These are phyloP conservation scores for Tipula vernalis DNA, from an alignment of 2,888 invertebrate genomes.

Conservation along the genomic window DNA sequence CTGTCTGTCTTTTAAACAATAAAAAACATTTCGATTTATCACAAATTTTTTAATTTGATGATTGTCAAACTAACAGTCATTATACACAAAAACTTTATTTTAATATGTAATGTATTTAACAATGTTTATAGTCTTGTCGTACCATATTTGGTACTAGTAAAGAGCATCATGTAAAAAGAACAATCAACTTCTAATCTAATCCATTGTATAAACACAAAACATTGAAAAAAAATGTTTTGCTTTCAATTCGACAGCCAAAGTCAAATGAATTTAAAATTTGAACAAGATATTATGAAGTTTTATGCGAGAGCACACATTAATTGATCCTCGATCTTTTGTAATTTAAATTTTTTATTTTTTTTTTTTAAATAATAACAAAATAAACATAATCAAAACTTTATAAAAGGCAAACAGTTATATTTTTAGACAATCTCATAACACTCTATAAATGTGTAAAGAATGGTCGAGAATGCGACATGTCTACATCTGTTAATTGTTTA, in stretches of 20 bases:
- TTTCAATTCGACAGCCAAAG: neutral
- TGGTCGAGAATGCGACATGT: neutral
- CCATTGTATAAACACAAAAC: neutral
- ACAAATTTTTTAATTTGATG: neutral
- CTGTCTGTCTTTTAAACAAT: neutral
- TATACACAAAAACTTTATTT: neutral
- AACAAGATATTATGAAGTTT: neutral
- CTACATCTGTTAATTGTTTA: neutral
- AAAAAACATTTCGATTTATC: neutral
- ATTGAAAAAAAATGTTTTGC: neutral
- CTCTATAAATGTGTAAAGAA: neutral
- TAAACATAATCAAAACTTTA: neutral
- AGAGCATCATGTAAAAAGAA: neutral
- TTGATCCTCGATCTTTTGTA: slow-evolving; percentile 4
- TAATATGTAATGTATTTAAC: too few relatives aligned
- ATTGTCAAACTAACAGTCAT: neutral
- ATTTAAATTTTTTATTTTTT: neutral
- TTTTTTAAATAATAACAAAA: neutral
- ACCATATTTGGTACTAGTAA: neutral
- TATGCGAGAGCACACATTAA: neutral
- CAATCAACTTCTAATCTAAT: neutral
- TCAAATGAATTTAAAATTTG: neutral
- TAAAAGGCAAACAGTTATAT: neutral
- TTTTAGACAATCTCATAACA: neutral
- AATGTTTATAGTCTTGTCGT: neutral